Evolutionary conservation across 2,888 invertebrate species (phyloP), one percentile per base, ranked within the genome.

Genomic region (Drosophila mimetica): DNA sequence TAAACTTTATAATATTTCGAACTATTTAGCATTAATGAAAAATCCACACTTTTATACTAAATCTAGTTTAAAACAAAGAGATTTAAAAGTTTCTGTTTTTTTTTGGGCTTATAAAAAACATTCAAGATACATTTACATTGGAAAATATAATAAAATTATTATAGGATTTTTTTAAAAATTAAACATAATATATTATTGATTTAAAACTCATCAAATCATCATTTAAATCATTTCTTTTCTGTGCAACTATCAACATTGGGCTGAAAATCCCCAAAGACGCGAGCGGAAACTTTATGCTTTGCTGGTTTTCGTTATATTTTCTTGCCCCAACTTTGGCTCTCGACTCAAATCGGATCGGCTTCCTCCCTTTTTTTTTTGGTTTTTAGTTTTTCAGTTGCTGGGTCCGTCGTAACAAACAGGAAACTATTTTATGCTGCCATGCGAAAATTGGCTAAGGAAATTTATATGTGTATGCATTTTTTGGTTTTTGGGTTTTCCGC

Each of bases 391-490:
- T 48, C 20, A 30, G 46, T 52, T 37, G 61, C 52, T 42, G 67
- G 47, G 77, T 76, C 69, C 74, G 72, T 74, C 79, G 86, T 85
- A 85, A 82, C 74, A 85, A 82, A 85, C 82, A 79, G 82, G 82
- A 83, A 83, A 79, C 83, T 69, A 59, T 74, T 60, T 74, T 60
- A 63, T 54, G 76, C 70, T 72, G 77, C 66, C 71, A 76, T 73
- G 74, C 79, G 71, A 77, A 82, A 85, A 85, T 85, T 85, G 74
- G 79, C 82, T 69, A 75, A 81, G 85, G 85, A 82, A 82, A 81
- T 76, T 71, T 72, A 48, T 30, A 9, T 71, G 71, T 58, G 52
- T 48, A 71, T 58, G 52, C 44, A 71, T 65, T 76, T 76, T 74
- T 71, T 36, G 25, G 30, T 6, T 28, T 37, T 16, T 30, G 20